Evolutionary conservation across 2,888 invertebrate genomes (phyloP).

Genomic region (Romanomermis culicivorax): DNA sequence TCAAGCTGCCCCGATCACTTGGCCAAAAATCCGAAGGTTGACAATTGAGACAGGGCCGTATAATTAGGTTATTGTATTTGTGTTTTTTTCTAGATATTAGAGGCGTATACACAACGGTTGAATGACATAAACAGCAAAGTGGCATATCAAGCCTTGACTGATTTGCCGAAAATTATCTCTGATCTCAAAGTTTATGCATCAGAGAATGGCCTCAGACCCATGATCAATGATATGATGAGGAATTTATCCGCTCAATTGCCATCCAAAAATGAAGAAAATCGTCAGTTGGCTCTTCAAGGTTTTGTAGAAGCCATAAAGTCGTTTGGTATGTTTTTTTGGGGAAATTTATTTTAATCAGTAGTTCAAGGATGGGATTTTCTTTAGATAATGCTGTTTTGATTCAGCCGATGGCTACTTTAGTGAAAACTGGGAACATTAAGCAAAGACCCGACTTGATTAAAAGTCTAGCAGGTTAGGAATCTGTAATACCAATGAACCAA

Average conservation of each 20-base stretch:
- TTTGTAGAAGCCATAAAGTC: slow-evolving; percentile 4
- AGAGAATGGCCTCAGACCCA: neutral
- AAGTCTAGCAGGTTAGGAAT: slow-evolving; percentile 1
- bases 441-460: slow-evolving; percentile 11
- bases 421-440: slow-evolving; percentile 8
- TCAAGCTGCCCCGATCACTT: neutral
- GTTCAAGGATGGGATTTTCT: neutral
- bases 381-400: slow-evolving; percentile 8
- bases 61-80: too few species aligned
- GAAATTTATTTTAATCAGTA: neutral
- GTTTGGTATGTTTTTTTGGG: slow-evolving; percentile 3
- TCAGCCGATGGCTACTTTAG: slow-evolving; percentile 4
- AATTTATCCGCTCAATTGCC: slow-evolving; percentile 10
- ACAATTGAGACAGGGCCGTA: too few species aligned
- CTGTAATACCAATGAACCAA: neutral
- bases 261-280: slow-evolving; percentile 10
- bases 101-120: slow-evolving; percentile 1
- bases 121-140: slow-evolving; percentile 12
- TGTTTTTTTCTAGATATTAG: slow-evolving; percentile 11
- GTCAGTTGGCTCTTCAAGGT: neutral
- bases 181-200: neutral
- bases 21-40: neutral
- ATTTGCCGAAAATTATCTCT: neutral
- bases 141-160: slow-evolving; percentile 5
- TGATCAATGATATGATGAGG: slow-evolving; percentile 7